These are phyloP conservation scores for Myioborus melanocephalus DNA, from an alignment of 2,797 vertebrate species.

Conservation along the genomic window DNA sequence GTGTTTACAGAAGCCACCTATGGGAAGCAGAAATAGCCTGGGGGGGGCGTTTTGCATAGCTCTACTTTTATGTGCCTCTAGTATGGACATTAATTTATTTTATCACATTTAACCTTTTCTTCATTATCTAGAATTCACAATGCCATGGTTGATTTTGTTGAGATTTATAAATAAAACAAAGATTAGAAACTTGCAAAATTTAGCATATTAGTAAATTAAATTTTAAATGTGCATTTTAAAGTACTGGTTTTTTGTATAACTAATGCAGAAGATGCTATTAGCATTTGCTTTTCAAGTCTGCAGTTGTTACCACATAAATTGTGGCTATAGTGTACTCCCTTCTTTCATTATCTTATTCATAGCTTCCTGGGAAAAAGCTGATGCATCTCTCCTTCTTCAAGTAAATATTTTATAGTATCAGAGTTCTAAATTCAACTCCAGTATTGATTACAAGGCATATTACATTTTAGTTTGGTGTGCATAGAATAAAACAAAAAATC, in stretches of 20 bases:
- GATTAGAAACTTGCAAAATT: not conserved
- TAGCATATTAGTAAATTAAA: constrained; percentile 3
- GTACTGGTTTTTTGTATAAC: not conserved
- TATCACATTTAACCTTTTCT: not conserved
- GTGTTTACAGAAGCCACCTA: not conserved
- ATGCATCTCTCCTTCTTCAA: not conserved
- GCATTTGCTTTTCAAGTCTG: not conserved
- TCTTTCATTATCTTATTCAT: constrained; percentile 13
- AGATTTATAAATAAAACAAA: constrained; percentile 13
- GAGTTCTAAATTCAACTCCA: not conserved
- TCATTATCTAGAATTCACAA: not conserved
- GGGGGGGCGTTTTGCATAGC: not conserved
- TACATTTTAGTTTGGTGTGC: not conserved
- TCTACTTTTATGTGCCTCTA: not conserved
- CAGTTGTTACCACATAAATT: not conserved
- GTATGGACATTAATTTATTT: not conserved
- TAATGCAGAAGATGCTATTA: not conserved
- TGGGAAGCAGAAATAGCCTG: not conserved
- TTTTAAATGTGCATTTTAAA: constrained; percentile 9
- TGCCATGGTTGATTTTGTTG: not conserved
- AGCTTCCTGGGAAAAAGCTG: not conserved
- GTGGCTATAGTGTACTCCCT: not conserved
- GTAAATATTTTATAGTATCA: constrained; percentile 9
- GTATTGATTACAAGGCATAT: not conserved
- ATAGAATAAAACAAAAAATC: not conserved